These are phyloP conservation scores for Drosophila nannoptera DNA, from an alignment of 1,140 invertebrate species.

Conservation along the genomic window DNA sequence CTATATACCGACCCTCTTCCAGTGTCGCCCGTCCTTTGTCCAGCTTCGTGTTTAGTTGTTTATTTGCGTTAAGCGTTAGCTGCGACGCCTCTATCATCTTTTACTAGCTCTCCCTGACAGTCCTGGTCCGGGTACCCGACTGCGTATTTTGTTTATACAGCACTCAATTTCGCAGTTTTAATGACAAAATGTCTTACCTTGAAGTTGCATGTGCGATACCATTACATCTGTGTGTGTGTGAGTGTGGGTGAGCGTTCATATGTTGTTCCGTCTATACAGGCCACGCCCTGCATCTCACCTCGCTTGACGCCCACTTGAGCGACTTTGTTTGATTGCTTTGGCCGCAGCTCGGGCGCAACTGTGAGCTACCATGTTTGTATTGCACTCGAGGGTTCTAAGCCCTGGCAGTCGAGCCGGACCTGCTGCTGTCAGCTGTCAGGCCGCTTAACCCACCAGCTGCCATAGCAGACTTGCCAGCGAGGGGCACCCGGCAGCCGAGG, in stretches of 20 bases:
- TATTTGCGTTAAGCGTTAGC: conserved; percentile 67
- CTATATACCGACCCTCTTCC: conserved; percentile 32
- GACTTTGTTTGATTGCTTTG: conserved; percentile 71
- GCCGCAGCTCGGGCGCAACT: conserved; percentile 31
- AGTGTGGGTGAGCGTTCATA: conserved; percentile 30
- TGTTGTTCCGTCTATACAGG: conserved; percentile 12
- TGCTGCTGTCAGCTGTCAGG: conserved; percentile 42
- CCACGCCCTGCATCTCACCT: not conserved
- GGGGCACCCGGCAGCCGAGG: not conserved
- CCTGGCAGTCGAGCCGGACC: conserved; percentile 28
- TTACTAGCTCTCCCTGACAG: conserved; percentile 11
- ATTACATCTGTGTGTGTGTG: conserved; percentile 53
- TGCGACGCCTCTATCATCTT: conserved; percentile 48
- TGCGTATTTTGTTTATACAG: conserved; percentile 65
- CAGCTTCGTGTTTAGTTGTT: conserved; percentile 34
- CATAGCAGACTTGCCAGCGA: not conserved
- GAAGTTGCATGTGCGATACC: conserved; percentile 62
- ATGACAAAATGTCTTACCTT: conserved; percentile 75
- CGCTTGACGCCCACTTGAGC: conserved; percentile 24
- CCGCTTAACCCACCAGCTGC: conserved; percentile 29
- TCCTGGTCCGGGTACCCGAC: conserved; percentile 4
- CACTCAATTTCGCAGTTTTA: conserved; percentile 75
- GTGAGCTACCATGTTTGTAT: conserved; percentile 65
- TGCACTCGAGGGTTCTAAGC: conserved; percentile 68
- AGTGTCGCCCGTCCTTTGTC: not conserved